phyloP scores from a whole-genome alignment of 1,140 invertebrate genomes.

The Aphidius ervi region DNA sequence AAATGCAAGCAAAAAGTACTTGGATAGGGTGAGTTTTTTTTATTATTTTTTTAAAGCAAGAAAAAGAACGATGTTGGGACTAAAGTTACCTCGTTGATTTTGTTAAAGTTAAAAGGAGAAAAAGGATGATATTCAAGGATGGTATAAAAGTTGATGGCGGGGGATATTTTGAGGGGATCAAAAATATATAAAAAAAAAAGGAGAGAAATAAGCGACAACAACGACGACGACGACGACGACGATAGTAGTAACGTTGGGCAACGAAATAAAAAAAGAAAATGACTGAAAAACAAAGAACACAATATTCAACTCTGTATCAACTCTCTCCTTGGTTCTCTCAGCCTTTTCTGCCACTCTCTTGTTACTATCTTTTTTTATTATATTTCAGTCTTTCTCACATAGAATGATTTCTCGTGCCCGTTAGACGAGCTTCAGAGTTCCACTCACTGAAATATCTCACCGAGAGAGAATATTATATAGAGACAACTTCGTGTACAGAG shows the following conservation, averaged over 20 bases:
- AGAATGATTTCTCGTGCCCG: conserved; percentile 18
- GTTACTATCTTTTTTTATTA: neutral
- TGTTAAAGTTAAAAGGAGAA: neutral
- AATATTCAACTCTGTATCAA: neutral
- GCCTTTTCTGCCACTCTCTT: conserved; percentile 23
- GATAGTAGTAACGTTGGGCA: too few species aligned
- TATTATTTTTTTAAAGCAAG: neutral
- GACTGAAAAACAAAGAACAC: conserved; percentile 17
- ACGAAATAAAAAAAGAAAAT: conserved; percentile 1
- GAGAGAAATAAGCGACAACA: neutral
- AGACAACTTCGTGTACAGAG: conserved; percentile 23
- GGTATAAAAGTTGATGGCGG: neutral
- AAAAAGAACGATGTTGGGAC: conserved; percentile 19
- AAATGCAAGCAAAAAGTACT: conserved; percentile 16
- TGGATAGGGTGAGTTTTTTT: conserved; percentile 9
- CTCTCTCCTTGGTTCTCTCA: conserved; percentile 14
- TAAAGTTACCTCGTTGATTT: neutral
- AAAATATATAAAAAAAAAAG: neutral
- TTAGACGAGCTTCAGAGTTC: conserved; percentile 38
- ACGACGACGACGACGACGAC: too few species aligned
- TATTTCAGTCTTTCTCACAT: conserved; percentile 20
- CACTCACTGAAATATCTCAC: conserved; percentile 44
- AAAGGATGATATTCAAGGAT: conserved; percentile 12
- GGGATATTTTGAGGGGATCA: conserved; percentile 8
- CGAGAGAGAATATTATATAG: conserved; percentile 42